Evolutionary conservation across 2,888 invertebrate species (phyloP).

Genomic region (Strigamia maritima): DNA sequence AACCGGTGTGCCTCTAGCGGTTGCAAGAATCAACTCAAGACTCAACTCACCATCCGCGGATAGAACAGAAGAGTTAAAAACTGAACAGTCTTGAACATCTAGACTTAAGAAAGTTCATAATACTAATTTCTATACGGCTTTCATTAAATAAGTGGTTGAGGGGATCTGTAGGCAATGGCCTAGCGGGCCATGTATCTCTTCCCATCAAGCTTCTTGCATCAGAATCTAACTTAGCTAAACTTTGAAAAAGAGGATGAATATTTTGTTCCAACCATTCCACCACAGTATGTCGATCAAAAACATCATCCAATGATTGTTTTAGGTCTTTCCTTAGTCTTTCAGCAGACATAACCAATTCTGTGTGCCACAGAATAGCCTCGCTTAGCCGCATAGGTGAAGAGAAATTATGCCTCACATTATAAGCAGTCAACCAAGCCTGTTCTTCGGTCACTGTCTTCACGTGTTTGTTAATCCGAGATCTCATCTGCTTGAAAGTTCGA

Average conservation of each 20-base stretch:
- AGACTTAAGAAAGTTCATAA: no score
- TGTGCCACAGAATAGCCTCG: slow-evolving; percentile 55
- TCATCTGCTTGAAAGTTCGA: slow-evolving; percentile 44
- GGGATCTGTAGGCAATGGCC: slow-evolving; percentile 35
- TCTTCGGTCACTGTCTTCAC: slow-evolving; percentile 45
- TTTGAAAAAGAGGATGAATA: slow-evolving; percentile 43
- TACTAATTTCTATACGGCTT: neutral
- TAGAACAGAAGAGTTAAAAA: no score
- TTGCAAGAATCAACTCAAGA: no score
- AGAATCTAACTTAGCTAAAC: slow-evolving; percentile 11
- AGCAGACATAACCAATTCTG: slow-evolving; percentile 53
- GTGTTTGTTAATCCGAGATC: slow-evolving; percentile 44
- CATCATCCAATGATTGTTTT: slow-evolving; percentile 59
- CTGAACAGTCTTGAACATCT: no score
- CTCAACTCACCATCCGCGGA: no score
- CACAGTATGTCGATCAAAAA: slow-evolving; percentile 51
- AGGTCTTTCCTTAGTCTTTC: slow-evolving; percentile 53
- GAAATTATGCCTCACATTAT: slow-evolving; percentile 67
- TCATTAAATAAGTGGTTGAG: slow-evolving; percentile 24
- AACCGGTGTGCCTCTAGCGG: no score
- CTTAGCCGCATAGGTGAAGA: slow-evolving; percentile 56
- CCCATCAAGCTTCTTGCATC: slow-evolving; percentile 32
- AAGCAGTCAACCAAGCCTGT: slow-evolving; percentile 67
- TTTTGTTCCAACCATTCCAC: slow-evolving; percentile 47
- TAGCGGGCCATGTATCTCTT: slow-evolving; percentile 35